These are phyloP conservation scores for Aphelinus certus DNA, from an alignment of 1,140 invertebrate genomes.

Conservation along the genomic window DNA sequence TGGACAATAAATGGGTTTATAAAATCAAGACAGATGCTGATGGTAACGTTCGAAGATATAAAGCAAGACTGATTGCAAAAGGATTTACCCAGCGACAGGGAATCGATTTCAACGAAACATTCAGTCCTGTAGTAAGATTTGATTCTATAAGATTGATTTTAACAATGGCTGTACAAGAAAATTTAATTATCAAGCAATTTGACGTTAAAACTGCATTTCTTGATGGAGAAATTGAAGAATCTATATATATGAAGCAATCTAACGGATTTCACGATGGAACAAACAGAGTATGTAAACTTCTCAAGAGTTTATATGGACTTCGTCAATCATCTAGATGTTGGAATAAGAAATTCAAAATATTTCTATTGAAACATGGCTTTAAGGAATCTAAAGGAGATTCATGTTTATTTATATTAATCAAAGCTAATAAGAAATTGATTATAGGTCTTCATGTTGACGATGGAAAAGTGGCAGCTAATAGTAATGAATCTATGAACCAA, in stretches of 20 bases:
- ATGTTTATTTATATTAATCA: conserved; percentile 36
- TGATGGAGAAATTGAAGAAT: conserved; percentile 32
- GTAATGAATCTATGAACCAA: neutral
- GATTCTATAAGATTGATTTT: too few relatives aligned
- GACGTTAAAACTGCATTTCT: conserved; percentile 50
- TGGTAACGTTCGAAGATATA: conserved; percentile 17
- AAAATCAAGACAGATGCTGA: conserved; percentile 35
- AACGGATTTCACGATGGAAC: conserved; percentile 43
- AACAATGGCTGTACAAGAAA: too few relatives aligned
- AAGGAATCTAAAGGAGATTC: conserved; percentile 37
- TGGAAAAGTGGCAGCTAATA: conserved; percentile 32
- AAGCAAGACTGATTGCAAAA: conserved; percentile 32
- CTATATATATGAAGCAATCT: conserved; percentile 46
- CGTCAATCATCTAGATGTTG: conserved; percentile 49
- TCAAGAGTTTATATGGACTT: conserved; percentile 58
- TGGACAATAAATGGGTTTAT: conserved; percentile 38
- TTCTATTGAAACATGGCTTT: conserved; percentile 31
- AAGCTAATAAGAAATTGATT: conserved; percentile 34
- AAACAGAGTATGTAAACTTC: conserved; percentile 59
- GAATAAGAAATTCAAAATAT: conserved; percentile 26
- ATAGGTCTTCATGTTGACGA: conserved; percentile 38
- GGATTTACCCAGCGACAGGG: neutral
- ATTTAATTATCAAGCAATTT: conserved; percentile 33
- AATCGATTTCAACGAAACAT: too few relatives aligned
- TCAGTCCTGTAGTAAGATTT: too few relatives aligned